Percentiles rank a stretch among this genome's conserved stretches.
Evolutionary conservation across 2,888 invertebrate genomes (phyloP).

Genomic region (Hermodice carunculata): DNA sequence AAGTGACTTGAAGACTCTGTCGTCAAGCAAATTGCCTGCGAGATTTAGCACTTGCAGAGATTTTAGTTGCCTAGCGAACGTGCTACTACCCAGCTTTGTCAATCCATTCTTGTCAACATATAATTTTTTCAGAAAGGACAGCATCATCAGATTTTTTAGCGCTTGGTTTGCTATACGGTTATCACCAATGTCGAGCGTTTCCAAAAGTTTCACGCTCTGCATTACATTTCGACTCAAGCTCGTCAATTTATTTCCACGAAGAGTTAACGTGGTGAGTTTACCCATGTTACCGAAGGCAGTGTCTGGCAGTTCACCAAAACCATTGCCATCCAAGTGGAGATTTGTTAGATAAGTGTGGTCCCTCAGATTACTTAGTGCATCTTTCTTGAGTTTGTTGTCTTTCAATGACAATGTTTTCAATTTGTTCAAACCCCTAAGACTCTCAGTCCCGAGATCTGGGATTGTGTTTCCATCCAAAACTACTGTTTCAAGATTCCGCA

Average conservation of each 20-base stretch:
- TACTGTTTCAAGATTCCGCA: slow-evolving; percentile 12
- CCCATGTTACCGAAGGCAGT: slow-evolving; percentile 11
- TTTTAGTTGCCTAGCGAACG: not conserved
- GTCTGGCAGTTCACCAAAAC: slow-evolving; percentile 6
- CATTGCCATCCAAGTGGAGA: slow-evolving; percentile 23
- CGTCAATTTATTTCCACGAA: slow-evolving; percentile 18
- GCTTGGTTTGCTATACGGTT: slow-evolving; percentile 8
- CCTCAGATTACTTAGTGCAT: slow-evolving; percentile 9
- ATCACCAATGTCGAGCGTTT: slow-evolving; percentile 24
- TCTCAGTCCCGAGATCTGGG: not conserved
- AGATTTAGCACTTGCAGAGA: slow-evolving; percentile 16
- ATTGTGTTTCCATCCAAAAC: slow-evolving; percentile 20
- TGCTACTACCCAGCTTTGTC: not conserved
- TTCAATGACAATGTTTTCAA: slow-evolving; percentile 22
- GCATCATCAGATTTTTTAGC: slow-evolving; percentile 9
- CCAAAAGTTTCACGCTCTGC: slow-evolving; percentile 13
- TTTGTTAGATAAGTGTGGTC: slow-evolving; percentile 5
- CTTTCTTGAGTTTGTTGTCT: slow-evolving; percentile 11
- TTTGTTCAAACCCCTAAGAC: slow-evolving; percentile 8
- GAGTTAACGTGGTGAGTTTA: slow-evolving; percentile 21
- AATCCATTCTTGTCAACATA: slow-evolving; percentile 17
- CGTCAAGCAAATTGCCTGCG: not conserved
- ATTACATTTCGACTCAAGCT: slow-evolving; percentile 2
- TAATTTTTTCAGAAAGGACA: slow-evolving; percentile 1
- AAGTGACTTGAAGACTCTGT: not conserved